phyloP scores from a whole-genome alignment of 23 tunicate species.

The Halocynthia aurantium region DNA sequence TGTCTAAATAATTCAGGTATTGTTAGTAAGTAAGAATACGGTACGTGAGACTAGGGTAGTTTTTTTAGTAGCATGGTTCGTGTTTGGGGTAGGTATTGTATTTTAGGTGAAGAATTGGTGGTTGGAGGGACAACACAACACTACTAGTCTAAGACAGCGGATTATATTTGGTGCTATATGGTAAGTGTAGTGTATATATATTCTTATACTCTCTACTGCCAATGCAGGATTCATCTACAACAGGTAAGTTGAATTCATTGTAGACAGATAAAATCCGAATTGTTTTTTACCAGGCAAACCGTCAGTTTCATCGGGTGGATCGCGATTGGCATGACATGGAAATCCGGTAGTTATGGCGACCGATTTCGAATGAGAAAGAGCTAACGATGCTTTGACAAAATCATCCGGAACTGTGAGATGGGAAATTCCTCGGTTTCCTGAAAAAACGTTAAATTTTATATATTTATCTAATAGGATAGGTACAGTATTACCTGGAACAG shows the following conservation, averaged over 20 bases:
- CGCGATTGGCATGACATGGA: conserved; percentile 38
- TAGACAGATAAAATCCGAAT: background rate
- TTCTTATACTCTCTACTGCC: background rate
- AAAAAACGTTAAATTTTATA: background rate
- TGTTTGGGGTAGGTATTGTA: too few relatives aligned
- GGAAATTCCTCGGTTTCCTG: conserved; percentile 38
- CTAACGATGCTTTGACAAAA: conserved; percentile 58
- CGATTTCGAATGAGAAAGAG: conserved; percentile 57
- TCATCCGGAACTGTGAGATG: conserved; percentile 48
- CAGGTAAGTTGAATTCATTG: background rate
- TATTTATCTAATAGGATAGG: too few relatives aligned
- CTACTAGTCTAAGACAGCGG: too few relatives aligned
- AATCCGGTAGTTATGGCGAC: conserved; percentile 76
- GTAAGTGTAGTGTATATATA: too few relatives aligned
- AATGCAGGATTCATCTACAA: background rate
- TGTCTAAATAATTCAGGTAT: background rate
- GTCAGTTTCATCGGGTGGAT: conserved; percentile 89
- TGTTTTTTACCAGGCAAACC: conserved; percentile 74
- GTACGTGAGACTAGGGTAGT: too few relatives aligned
- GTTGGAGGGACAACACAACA: too few relatives aligned
- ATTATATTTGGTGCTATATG: too few relatives aligned
- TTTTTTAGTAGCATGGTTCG: too few relatives aligned
- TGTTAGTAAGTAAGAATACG: background rate
- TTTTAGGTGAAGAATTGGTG: too few relatives aligned
- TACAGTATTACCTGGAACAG: background rate